Conservation (phyloP, 1,140 invertebrate species). For the Acyrthosiphon pisum region DNA sequence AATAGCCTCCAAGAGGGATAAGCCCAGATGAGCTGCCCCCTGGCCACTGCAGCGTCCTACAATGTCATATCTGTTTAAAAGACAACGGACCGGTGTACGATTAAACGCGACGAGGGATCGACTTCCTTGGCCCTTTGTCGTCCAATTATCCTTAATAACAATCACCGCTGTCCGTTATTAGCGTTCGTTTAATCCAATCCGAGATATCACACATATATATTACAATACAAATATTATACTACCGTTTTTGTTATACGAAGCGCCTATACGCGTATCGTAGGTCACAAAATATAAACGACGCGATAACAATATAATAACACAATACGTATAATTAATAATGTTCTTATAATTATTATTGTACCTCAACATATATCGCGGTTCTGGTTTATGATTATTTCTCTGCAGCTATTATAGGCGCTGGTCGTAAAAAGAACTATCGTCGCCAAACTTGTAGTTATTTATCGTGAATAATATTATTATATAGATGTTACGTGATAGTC, state of each 20-base stretch:
- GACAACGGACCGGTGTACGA: slow-evolving; percentile 45
- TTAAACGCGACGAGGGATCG: slow-evolving; percentile 36
- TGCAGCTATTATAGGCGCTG: neutral
- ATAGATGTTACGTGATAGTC: too few species aligned
- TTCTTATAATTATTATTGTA: neutral
- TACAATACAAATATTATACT: neutral
- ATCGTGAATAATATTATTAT: too few species aligned
- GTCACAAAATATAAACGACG: neutral
- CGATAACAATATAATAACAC: neutral
- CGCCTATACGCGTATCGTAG: neutral
- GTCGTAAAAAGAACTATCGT: neutral
- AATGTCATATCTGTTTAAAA: slow-evolving; percentile 52
- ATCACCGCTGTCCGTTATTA: neutral
- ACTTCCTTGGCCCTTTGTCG: slow-evolving; percentile 52
- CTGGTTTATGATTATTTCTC: too few species aligned
- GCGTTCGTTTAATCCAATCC: slow-evolving; percentile 37
- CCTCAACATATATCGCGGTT: too few species aligned
- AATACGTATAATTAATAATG: neutral
- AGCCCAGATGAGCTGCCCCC: neutral
- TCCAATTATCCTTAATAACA: slow-evolving; percentile 53
- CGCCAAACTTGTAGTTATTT: neutral
- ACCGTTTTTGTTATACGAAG: neutral
- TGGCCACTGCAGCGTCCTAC: neutral
- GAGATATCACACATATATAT: neutral
- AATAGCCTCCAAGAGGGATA: neutral